Evolutionary conservation across 2,888 invertebrate genomes (phyloP).

Genomic region (Enchytraeus crypticus): DNA sequence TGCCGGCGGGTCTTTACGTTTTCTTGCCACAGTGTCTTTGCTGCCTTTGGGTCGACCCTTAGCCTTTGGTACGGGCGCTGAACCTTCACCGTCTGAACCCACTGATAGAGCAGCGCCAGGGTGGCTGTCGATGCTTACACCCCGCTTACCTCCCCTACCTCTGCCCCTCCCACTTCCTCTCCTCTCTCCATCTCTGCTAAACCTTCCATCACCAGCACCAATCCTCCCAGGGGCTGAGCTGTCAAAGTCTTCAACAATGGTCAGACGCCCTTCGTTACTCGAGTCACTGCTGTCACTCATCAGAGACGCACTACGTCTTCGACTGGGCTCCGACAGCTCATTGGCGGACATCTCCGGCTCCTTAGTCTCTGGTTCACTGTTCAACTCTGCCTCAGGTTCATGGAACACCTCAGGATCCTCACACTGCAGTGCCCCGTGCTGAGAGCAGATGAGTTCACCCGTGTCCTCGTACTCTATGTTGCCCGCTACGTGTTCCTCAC

Average conservation of each 20-base stretch:
- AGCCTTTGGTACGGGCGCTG: not conserved
- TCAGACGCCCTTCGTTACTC: not conserved
- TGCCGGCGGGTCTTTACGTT: not conserved
- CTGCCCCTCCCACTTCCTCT: not conserved
- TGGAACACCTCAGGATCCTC: not conserved
- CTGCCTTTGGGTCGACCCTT: not conserved
- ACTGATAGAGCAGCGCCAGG: not conserved
- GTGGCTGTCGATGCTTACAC: not conserved
- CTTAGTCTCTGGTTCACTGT: not conserved
- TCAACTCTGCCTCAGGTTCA: not conserved
- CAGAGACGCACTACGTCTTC: not conserved
- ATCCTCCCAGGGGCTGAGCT: not conserved
- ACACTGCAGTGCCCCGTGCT: slow-evolving; percentile 9
- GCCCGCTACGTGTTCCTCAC: slow-evolving; percentile 40
- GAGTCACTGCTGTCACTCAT: not conserved
- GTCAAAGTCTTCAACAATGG: not conserved
- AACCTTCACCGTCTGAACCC: not conserved
- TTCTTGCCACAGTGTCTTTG: not conserved
- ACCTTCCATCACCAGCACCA: not conserved
- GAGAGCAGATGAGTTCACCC: slow-evolving; percentile 14
- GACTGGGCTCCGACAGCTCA: not conserved
- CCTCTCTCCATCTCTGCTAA: not conserved
- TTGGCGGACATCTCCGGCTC: not conserved
- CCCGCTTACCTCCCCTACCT: not conserved
- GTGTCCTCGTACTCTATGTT: slow-evolving; percentile 29